Evolutionary conservation across 2,888 invertebrate genomes (phyloP), one percentile per base, ranked within the genome.

Genomic region (Apamea epomidion): DNA sequence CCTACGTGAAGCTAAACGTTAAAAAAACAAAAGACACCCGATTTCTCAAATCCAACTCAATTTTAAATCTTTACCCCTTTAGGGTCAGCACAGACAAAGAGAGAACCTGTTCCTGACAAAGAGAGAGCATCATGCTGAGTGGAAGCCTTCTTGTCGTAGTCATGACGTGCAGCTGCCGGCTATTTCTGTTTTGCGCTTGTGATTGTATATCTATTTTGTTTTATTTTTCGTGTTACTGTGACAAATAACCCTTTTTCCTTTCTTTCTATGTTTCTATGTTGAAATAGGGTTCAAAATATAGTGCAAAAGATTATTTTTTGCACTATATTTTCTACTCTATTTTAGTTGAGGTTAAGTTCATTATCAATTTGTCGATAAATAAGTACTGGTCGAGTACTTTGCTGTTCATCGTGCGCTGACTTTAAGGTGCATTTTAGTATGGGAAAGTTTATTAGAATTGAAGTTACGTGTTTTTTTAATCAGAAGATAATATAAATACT

Each of bases 401-500:
- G 54, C 54, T 25, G 54, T 54, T 54, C 2, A 7, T 21, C 54
- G 54, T 54, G 8, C 21, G 0, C 18, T 18, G 21, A 8, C 7
- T 21, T 0, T 8, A 54, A 54, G 21, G 54, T 54, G 21, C 21
- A 21, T 54, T 54, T 25, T 58, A 58, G 58, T 12, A 1, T 58
- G 25, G 25, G 4, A 58, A 58, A 58, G 12, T 12, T 58, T 25
- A 58, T 58, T 4, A 58, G 25, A 58, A 58, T 25, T 58, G n/a
- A 58, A 58, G 58, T 25, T 25, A 12, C 10, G 10, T 58, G 58
- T 58, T 58, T 58, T 58, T 58, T 58, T 2, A 10, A 10, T 12
- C n/a, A n/a, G 12, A 60, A n/a, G 58, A 12, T 0, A n/a, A 0
- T 60, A 12, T 12, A n/a, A 12, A n/a, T 60, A 91, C 95, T 92